These are phyloP conservation scores for Drosophila busckii DNA, from an alignment of 1,140 invertebrate genomes.

Conservation along the genomic window DNA sequence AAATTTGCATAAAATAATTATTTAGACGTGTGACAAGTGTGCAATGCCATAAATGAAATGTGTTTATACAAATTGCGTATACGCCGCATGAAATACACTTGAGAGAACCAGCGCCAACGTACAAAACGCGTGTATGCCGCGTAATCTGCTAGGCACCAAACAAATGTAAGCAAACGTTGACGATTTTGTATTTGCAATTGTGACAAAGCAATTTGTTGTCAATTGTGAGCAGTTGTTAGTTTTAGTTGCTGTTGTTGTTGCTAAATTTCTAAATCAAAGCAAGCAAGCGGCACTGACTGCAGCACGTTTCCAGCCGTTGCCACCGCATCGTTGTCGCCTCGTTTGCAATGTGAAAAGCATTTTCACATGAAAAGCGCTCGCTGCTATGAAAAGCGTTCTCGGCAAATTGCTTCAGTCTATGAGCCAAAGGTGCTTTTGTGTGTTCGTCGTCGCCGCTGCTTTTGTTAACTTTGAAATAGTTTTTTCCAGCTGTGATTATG, in stretches of 20 bases:
- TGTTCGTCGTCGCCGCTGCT: slow-evolving; percentile 34
- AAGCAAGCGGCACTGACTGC: neutral
- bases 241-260: slow-evolving; percentile 10
- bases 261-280: slow-evolving; percentile 35
- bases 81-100: slow-evolving; percentile 15
- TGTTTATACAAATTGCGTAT: slow-evolving; percentile 18
- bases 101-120: slow-evolving; percentile 6
- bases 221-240: slow-evolving; percentile 23
- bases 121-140: slow-evolving; percentile 30
- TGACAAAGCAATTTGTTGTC: slow-evolving; percentile 56
- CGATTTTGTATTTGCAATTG: slow-evolving; percentile 33
- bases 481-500: slow-evolving; percentile 45
- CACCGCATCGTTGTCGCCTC: slow-evolving; percentile 10
- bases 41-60: slow-evolving; percentile 28
- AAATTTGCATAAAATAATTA: neutral
- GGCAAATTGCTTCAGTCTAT: slow-evolving; percentile 18
- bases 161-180: slow-evolving; percentile 31
- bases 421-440: neutral
- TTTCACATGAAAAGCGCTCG: slow-evolving; percentile 38
- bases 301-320: slow-evolving; percentile 27
- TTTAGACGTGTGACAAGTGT: slow-evolving; percentile 34
- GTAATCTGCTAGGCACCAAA: slow-evolving; percentile 23
- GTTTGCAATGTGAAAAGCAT: slow-evolving; percentile 38
- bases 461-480: slow-evolving; percentile 41
- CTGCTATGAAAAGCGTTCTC: too few relatives aligned